Conservation (phyloP, 1,140 invertebrate species). For the Drosophila malerkotliana region DNA sequence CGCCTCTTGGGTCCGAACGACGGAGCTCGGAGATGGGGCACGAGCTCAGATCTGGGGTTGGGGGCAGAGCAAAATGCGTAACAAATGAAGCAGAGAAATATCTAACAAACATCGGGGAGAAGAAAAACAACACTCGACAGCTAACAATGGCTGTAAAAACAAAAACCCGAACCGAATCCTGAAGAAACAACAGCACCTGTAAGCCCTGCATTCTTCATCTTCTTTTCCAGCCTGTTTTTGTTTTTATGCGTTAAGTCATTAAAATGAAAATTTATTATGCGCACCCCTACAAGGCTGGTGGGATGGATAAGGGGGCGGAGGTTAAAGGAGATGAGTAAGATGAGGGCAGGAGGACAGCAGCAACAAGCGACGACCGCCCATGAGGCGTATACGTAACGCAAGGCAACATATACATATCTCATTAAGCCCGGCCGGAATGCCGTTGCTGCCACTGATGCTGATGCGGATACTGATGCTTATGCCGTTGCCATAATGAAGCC, state of each 20-base stretch:
- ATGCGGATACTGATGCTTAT: not conserved
- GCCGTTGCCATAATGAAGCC: conserved; percentile 69
- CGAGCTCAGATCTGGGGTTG: not conserved
- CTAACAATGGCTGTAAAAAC: conserved; percentile 65
- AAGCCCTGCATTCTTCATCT: conserved; percentile 51
- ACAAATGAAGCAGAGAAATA: conserved; percentile 76
- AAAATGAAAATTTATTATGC: conserved; percentile 82
- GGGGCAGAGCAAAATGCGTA: conserved; percentile 53
- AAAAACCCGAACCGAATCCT: conserved; percentile 16
- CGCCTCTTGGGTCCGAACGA: conserved; percentile 54
- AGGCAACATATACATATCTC: conserved; percentile 53
- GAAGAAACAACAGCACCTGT: conserved; percentile 54
- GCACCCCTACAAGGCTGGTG: conserved; percentile 28
- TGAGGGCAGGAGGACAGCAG: conserved; percentile 27
- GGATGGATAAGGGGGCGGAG: too few species aligned
- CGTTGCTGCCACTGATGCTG: conserved; percentile 1
- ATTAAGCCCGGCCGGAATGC: conserved; percentile 59
- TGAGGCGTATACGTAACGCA: conserved; percentile 59
- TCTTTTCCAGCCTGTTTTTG: conserved; percentile 49
- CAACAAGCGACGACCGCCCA: conserved; percentile 43
- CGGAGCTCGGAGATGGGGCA: not conserved
- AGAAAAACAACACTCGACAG: conserved; percentile 8
- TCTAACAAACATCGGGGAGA: conserved; percentile 42
- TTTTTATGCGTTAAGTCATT: conserved; percentile 81
- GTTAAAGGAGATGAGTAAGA: not conserved